These are phyloP conservation scores for Onychomys torridus DNA, from an alignment of 2,797 vertebrate species.

Conservation along the genomic window DNA sequence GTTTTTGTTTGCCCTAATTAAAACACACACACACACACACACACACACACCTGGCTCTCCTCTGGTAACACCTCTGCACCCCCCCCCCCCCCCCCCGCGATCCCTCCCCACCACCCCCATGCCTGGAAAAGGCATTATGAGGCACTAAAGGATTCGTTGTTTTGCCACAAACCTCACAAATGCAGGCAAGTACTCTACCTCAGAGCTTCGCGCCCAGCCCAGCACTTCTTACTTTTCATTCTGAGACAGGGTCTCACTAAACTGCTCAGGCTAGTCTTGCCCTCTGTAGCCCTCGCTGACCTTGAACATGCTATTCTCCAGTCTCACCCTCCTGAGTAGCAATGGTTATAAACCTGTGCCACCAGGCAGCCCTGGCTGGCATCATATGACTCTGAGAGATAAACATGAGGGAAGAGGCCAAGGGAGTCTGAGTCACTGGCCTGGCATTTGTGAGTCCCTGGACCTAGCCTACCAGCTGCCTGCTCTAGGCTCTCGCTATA, in stretches of 20 bases:
- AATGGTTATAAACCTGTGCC: not conserved
- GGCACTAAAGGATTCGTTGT: not conserved
- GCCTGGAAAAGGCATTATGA: not conserved
- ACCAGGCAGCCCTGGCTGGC: not conserved
- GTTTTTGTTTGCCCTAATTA: not conserved
- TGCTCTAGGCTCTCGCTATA: not conserved
- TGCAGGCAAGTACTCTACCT: not conserved
- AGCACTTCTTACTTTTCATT: not conserved
- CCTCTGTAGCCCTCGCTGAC: not conserved
- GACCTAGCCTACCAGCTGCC: not conserved
- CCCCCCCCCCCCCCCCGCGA: too few relatives aligned
- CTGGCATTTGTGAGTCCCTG: not conserved
- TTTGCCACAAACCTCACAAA: not conserved
- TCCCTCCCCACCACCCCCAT: too few relatives aligned
- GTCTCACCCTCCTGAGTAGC: not conserved
- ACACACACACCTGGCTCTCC: not conserved
- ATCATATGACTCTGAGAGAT: not conserved
- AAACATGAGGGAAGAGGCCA: not conserved
- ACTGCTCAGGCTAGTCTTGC: not conserved
- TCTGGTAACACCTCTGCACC: not conserved
- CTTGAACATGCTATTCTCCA: not conserved
- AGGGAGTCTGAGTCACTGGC: not conserved
- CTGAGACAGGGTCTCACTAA: not conserved
- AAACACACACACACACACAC: not conserved
- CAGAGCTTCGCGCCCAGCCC: not conserved